These are phyloP conservation scores for Cydia pomonella DNA, from an alignment of 1,140 invertebrate genomes.

Conservation along the genomic window DNA sequence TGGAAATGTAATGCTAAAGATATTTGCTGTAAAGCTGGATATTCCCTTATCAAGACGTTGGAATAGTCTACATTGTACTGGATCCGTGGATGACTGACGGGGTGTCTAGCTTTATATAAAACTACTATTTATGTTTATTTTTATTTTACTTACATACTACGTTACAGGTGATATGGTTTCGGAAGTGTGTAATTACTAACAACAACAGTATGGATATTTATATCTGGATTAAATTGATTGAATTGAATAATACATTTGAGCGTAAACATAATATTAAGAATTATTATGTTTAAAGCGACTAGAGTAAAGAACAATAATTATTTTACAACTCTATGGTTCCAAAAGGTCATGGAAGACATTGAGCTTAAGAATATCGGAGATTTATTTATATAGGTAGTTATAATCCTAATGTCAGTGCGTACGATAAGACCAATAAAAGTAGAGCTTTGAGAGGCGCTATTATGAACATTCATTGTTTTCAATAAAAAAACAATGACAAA, in stretches of 20 bases:
- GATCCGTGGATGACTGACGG: no score
- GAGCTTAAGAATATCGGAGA: neutral
- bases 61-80: no score
- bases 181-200: no score
- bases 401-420: constrained; percentile 35
- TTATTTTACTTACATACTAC: no score
- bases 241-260: neutral
- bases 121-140: no score
- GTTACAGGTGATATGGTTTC: no score
- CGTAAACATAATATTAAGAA: neutral
- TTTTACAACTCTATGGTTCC: neutral
- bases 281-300: neutral
- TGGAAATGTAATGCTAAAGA: no score
- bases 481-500: constrained; percentile 61
- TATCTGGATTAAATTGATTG: no score
- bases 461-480: constrained; percentile 43
- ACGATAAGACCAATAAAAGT: constrained; percentile 1
- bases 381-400: constrained; percentile 34
- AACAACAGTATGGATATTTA: no score
- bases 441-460: neutral
- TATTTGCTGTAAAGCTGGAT: no score
- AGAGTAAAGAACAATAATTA: neutral
- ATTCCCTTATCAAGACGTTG: no score
- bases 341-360: neutral
- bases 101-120: no score